phyloP scores from a whole-genome alignment of 2,113 vertebrate species.

The Cebidichthys violaceus region DNA sequence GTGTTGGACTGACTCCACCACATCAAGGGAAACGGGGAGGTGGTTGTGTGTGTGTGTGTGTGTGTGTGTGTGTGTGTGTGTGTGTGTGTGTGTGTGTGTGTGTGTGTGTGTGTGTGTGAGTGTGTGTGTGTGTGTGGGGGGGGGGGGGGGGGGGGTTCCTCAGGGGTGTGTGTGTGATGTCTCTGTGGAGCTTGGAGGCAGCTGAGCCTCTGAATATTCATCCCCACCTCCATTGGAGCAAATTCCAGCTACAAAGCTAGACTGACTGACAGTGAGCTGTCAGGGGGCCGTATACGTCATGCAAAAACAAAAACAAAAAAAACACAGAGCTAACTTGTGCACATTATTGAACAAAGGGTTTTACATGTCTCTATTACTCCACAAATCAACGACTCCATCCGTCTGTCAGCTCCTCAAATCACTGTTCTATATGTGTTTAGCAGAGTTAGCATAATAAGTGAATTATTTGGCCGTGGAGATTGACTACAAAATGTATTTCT shows the following conservation, averaged over 20 bases:
- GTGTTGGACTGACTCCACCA: slow-evolving; percentile 55
- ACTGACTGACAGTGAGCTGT: slow-evolving; percentile 49
- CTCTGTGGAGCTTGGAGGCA: slow-evolving; percentile 63
- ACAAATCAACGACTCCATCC: slow-evolving; percentile 39
- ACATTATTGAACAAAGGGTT: slow-evolving; percentile 58
- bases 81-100: slow-evolving; percentile 4
- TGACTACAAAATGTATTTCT: slow-evolving; percentile 51
- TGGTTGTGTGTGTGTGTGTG: neutral
- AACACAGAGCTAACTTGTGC: slow-evolving; percentile 37
- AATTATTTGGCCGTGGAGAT: slow-evolving; percentile 67
- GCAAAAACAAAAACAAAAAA: slow-evolving; percentile 15
- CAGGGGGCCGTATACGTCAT: slow-evolving; percentile 34
- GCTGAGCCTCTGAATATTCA: slow-evolving; percentile 77
- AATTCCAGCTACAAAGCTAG: slow-evolving; percentile 58
- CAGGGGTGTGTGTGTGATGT: slow-evolving; percentile 33
- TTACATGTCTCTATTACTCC: slow-evolving; percentile 51
- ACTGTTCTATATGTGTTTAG: slow-evolving; percentile 49
- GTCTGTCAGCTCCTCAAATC: slow-evolving; percentile 63
- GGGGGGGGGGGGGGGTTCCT: neutral
- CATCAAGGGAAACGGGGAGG: slow-evolving; percentile 58
- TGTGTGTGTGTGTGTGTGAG: slow-evolving; percentile 15
- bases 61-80: slow-evolving; percentile 20
- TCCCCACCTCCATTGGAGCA: slow-evolving; percentile 55
- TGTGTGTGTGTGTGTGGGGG: slow-evolving; percentile 13
- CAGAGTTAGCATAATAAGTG: slow-evolving; percentile 53